These are phyloP conservation scores for Pissodes strobi DNA, from an alignment of 1,140 invertebrate species.

Conservation along the genomic window DNA sequence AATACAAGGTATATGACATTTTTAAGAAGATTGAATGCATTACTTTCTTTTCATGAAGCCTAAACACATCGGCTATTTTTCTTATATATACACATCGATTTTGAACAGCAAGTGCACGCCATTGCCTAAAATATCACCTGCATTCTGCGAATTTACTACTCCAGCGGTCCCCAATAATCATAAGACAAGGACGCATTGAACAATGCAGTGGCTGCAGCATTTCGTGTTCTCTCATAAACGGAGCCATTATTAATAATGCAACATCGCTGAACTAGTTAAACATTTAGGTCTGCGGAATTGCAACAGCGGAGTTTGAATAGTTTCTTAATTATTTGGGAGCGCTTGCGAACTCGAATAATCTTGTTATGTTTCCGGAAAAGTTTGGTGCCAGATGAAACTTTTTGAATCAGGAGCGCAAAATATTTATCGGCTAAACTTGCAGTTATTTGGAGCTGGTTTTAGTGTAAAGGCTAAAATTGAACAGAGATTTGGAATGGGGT, in stretches of 20 bases:
- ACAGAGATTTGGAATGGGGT: too few species aligned
- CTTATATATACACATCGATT: too few species aligned
- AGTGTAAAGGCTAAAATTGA: too few species aligned
- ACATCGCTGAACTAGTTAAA: neutral
- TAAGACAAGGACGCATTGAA: slow-evolving; percentile 7
- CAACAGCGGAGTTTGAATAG: slow-evolving; percentile 1
- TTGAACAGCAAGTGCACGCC: too few species aligned
- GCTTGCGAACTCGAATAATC: neutral
- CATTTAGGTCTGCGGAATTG: slow-evolving; percentile 3
- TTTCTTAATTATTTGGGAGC: neutral
- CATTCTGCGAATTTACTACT: neutral
- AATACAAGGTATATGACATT: too few species aligned
- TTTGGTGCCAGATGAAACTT: neutral
- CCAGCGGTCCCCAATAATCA: neutral
- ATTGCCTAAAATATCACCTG: too few species aligned
- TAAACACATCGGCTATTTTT: neutral
- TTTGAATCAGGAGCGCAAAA: too few species aligned
- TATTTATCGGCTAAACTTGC: too few species aligned
- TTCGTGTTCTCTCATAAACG: slow-evolving; percentile 11
- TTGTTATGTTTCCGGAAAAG: neutral
- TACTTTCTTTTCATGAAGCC: neutral
- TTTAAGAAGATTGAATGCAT: too few species aligned
- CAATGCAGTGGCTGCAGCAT: slow-evolving; percentile 11
- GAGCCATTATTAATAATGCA: slow-evolving; percentile 20
- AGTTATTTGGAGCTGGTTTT: too few species aligned